Base-by-base conservation (phyloP, 2,797 vertebrate genomes). In the Rallus crepitans region DNA sequence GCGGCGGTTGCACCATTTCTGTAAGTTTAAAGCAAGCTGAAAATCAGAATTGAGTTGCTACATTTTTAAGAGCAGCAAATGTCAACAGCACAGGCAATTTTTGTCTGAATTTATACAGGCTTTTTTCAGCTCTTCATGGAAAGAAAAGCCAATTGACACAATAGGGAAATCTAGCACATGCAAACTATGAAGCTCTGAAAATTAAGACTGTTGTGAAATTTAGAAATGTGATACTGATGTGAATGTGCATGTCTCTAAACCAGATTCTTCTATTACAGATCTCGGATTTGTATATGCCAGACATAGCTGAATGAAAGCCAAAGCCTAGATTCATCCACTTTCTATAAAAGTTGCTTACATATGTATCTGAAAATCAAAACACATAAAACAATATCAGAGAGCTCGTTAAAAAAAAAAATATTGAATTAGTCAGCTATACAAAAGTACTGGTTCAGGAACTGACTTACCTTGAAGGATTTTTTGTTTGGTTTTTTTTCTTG, bases 281-380 rank as follows among this genome's bases (percentile, higher is more conserved):
- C 88, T 82, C 68, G 87, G 78, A 91, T 77, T 85, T 71, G 69
- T 78, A 48, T 89, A 95, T 45, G 82, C 77, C 91, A 95, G 88
- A 93, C 75, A 63, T 31, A 82, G 89, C 87, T 90, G 89, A 94
- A 82, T 23, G 59, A 68, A 81, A 94, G 82, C 82, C 92, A 96
- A 94, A 95, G 56, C 65, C 61, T 61, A 77, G 55, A 89, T 76
- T 82, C 73, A 93, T 93, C 91, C 76, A 31, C 50, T 77, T 88
- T 69, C 66, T 82, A 27, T 42, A 85, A 59, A 84, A 89, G 40
- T 77, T 90, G 64, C 48, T 42, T 73, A 40, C 50, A 56, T 63
- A 82, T 50, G 31, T 65, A 63, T 85, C 57, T 80, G 78, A 87
- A 91, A 95, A 96, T 73, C n/a, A 86, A 91, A 96, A 72, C 82